Percentiles rank a stretch among this genome's conserved stretches.
Conservation (phyloP, 2,888 invertebrate species). For the Tolmerus cingulatus region DNA sequence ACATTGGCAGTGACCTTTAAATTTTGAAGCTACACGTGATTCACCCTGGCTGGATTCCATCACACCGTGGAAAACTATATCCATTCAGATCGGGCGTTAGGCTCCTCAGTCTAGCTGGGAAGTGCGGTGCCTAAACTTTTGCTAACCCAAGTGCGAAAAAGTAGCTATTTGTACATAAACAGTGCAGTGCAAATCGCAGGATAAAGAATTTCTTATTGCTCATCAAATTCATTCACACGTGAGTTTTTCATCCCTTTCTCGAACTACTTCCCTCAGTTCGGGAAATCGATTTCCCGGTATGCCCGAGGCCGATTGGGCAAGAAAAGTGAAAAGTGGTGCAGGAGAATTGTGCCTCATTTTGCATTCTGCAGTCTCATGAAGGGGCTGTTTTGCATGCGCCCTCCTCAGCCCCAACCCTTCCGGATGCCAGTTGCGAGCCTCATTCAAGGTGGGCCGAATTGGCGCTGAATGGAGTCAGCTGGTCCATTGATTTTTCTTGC, state of each 20-base stretch:
- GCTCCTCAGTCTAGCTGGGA: neutral
- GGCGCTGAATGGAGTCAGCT: neutral
- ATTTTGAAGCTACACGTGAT: neutral
- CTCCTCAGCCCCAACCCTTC: neutral
- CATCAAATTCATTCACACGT: neutral
- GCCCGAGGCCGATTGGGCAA: neutral
- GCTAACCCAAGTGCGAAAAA: neutral
- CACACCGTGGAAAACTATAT: neutral
- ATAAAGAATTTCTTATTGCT: neutral
- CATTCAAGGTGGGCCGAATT: neutral
- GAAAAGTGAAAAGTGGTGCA: neutral
- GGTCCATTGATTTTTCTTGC: constrained; percentile 16
- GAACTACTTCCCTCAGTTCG: neutral
- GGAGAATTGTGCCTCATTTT: neutral
- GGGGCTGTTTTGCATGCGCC: neutral
- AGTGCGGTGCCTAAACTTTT: neutral
- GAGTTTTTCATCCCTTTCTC: neutral
- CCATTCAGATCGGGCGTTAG: neutral
- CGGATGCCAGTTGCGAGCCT: neutral
- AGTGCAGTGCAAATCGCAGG: neutral
- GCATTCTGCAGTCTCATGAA: neutral
- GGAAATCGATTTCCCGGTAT: neutral
- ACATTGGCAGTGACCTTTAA: constrained; percentile 4
- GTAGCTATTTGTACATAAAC: neutral
- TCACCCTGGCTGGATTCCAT: neutral